Evolutionary conservation across 2,888 invertebrate species (phyloP), one percentile per base, ranked within the genome.

Genomic region (Mellilla xanthometata): DNA sequence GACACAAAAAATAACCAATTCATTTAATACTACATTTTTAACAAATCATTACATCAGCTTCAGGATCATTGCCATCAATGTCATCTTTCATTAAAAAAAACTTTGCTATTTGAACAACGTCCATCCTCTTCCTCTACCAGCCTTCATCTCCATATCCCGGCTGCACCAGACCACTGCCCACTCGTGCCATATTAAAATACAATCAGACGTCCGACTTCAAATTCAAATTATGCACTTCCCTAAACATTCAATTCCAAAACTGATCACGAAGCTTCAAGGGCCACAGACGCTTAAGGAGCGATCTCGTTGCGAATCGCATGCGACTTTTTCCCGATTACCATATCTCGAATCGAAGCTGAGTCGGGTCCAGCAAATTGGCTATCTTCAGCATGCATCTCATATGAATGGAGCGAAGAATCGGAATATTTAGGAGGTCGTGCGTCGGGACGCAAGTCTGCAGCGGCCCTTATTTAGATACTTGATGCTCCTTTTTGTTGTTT

Each of bases 371-470:
- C 80, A 80, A 81, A 78, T 78, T 75, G 81, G 75, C 80, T 84
- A 85, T 84, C 85, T 68, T 48, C 64, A 52, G 70, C 77, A 80
- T 80, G 81, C 77, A 84, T 84, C 83, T 74, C 69, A 62, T 73
- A 76, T 72, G 80, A 65, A 68, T 65, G 55, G 57, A 59, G 59
- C 59, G 58, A 53, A 49, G 64, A 61, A 68, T 66, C 67, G 61
- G 72, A 69, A 77, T 79, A 78, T 78, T 79, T 76, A 76, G 76
- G 58, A 67, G 72, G 69, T 77, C 79, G 80, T 79, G 81, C 55
- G 52, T 53, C 65, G 63, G 49, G 74, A 69, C 69, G 72, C 71
- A 46, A 46, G 69, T 68, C 56, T 73, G 68, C 48, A 60, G 49
- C 60, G 60, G 56, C 58, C 79, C 81, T 79, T 81, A 79, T 77